These are phyloP conservation scores for Lottia scabra DNA, from an alignment of 2,888 invertebrate species.

Conservation along the genomic window DNA sequence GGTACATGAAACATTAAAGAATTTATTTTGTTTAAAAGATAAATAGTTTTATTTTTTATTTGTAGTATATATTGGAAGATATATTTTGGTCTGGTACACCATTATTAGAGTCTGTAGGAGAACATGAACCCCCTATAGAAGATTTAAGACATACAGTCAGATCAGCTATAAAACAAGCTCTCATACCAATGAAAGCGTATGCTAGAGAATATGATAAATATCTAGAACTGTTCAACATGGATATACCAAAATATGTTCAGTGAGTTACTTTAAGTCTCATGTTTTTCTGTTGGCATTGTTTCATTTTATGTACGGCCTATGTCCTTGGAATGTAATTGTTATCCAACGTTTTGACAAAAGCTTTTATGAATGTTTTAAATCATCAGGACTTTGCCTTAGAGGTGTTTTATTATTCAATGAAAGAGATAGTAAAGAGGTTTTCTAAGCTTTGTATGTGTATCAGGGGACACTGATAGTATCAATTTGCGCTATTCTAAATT, in stretches of 20 bases:
- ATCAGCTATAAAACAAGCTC: conserved; percentile 75
- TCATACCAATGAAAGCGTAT: conserved; percentile 82
- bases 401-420: too few species aligned
- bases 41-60: conserved; percentile 16
- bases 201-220: conserved; percentile 78
- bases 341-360: too few species aligned
- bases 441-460: too few species aligned
- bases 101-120: conserved; percentile 80
- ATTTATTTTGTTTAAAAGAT: neutral
- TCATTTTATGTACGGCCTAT: too few species aligned
- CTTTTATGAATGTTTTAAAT: too few species aligned
- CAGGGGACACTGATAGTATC: too few species aligned
- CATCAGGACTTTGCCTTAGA: too few species aligned
- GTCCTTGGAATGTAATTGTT: too few species aligned
- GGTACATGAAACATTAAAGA: neutral
- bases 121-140: conserved; percentile 75
- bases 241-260: conserved; percentile 78
- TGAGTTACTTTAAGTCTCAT: conserved; percentile 70
- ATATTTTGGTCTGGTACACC: conserved; percentile 82
- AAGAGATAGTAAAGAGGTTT: neutral
- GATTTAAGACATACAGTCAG: conserved; percentile 75
- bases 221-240: conserved; percentile 75
- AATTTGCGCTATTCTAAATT: too few species aligned
- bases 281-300: too few species aligned
- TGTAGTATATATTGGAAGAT: conserved; percentile 78